Conservation (phyloP, 2,113 vertebrate genomes). For the Orientallactaga bullata region DNA sequence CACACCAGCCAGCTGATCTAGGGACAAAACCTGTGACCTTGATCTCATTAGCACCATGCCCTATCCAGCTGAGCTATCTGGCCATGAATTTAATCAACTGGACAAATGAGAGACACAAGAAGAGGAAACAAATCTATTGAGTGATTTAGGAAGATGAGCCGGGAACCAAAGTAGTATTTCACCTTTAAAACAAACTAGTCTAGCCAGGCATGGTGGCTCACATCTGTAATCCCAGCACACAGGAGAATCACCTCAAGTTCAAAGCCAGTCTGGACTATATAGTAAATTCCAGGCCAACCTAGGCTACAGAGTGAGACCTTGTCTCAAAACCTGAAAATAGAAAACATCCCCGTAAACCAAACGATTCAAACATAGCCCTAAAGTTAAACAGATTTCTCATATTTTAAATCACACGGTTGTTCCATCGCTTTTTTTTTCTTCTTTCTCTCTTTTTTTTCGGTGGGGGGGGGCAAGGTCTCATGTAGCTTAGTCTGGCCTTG, state of each 20-base stretch:
- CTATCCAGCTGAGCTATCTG: neutral
- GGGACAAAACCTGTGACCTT: slow-evolving; percentile 11
- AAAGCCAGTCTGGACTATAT: neutral
- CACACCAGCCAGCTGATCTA: neutral
- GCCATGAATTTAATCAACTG: slow-evolving; percentile 8
- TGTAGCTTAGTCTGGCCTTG: neutral
- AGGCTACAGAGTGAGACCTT: neutral
- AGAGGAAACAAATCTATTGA: neutral
- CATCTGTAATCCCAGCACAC: neutral
- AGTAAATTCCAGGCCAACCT: neutral
- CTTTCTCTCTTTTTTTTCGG: too few species aligned
- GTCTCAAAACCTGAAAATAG: neutral
- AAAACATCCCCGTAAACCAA: neutral
- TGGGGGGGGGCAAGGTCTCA: neutral
- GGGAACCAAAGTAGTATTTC: neutral
- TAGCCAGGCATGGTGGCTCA: too few species aligned
- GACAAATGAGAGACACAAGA: slow-evolving; percentile 21
- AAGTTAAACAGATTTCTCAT: neutral
- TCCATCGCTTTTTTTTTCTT: neutral
- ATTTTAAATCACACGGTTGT: neutral
- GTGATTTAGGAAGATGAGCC: slow-evolving; percentile 9
- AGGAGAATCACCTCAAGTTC: neutral
- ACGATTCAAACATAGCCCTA: neutral
- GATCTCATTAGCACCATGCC: neutral
- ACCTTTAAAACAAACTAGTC: slow-evolving; percentile 31